These are phyloP conservation scores for Heliconius cydno DNA, from an alignment of 2,888 invertebrate species.

Conservation along the genomic window DNA sequence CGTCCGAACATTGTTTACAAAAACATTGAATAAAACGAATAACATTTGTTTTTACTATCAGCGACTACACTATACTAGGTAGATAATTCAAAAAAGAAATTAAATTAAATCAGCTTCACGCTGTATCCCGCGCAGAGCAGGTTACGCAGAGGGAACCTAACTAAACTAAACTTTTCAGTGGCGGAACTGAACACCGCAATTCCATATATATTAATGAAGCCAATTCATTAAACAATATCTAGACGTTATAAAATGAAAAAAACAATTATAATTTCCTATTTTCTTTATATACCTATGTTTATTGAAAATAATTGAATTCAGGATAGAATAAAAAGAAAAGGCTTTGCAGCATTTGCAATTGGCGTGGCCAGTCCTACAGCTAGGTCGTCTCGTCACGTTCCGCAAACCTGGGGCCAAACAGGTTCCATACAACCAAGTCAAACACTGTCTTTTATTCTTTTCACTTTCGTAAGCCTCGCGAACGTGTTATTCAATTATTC, in stretches of 20 bases:
- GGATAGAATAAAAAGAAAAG: slow-evolving; percentile 14
- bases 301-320: neutral
- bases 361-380: slow-evolving; percentile 64
- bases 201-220: too few species aligned
- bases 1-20: slow-evolving; percentile 35
- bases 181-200: too few species aligned
- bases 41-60: slow-evolving; percentile 24
- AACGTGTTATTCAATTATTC: slow-evolving; percentile 66
- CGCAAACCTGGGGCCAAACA: slow-evolving; percentile 78
- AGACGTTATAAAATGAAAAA: neutral
- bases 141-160: too few species aligned
- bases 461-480: slow-evolving; percentile 65
- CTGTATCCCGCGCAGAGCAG: too few species aligned
- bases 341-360: slow-evolving; percentile 50
- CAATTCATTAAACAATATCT: neutral
- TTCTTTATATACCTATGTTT: neutral
- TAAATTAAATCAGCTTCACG: too few species aligned
- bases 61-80: neutral
- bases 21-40: slow-evolving; percentile 27
- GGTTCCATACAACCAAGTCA: slow-evolving; percentile 67
- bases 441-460: slow-evolving; percentile 68
- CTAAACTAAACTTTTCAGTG: too few species aligned
- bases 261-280: slow-evolving; percentile 18
- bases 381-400: slow-evolving; percentile 78
- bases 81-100: neutral